Base-by-base conservation (phyloP, 2,888 invertebrate species). In the Pristionchus fissidentatus region DNA sequence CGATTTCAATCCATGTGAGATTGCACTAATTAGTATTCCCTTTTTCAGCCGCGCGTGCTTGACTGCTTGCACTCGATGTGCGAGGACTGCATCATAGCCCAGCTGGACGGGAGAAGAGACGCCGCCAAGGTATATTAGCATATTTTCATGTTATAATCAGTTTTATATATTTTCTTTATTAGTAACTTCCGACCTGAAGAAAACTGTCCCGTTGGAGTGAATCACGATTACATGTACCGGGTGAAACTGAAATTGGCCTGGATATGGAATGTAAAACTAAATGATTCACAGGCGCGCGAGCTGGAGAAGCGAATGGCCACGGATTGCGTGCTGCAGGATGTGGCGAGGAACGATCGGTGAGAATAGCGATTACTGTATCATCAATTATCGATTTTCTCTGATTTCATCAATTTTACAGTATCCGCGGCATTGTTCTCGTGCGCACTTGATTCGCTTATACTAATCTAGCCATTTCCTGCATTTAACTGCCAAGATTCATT, bases 51-150 rank as follows among this genome's bases (percentile, higher is more conserved):
- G 85, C 95, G 96, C 89, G 95, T 97, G 87, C 94, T 98, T 92
- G 95, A 96, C 91, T 98, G 97, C 93, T 95, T 98, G 93, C 97
- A 98, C 94, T 96, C 96, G 81, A 97, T 97, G 94, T 98, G 97
- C 94, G 96, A 97, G 94, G 95, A 95, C 88, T 98, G 97, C 93
- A 94, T 98, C 60, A 91, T 90, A 22, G 91, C 89, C 22, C 89
- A 90, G 84, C 85, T 91, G 49, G 90, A 90, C 79, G 89, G 90
- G 0, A 83, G 89, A 22, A 81, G 85, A n/a, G 88, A 89, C 22
- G 84, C 84, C 62, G 79, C 86, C 26, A 83, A 83, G 83, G 70
- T 73, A n/a, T 86, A 19, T 13, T 19, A 7, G 41, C 41, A 22
- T 4, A 26, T 19, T 15, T 26, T 70, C 46, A 15, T 46, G n/a